Percentiles rank a stretch among this genome's conserved stretches.
phyloP scores from a whole-genome alignment of 2,888 invertebrate genomes.

The Coelogynopora nodosa region DNA sequence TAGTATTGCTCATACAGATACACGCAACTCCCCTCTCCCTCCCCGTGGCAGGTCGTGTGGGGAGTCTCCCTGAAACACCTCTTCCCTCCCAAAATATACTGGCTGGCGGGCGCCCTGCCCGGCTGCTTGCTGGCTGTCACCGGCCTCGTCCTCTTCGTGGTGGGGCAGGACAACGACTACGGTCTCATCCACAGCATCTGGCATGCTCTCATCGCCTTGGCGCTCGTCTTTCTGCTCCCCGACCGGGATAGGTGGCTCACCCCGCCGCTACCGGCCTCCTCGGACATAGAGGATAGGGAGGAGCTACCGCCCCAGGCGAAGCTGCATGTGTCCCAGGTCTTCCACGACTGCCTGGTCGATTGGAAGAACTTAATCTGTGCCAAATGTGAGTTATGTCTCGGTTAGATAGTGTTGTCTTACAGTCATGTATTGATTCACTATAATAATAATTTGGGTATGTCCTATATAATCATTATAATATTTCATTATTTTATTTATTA shows the following conservation, averaged over 20 bases:
- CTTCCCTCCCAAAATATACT: background rate
- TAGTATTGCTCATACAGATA: no score
- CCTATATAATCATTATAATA: no score
- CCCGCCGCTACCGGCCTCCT: no score
- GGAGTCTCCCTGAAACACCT: background rate
- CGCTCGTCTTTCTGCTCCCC: background rate
- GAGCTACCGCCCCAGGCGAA: background rate
- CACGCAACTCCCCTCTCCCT: no score
- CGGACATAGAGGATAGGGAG: no score
- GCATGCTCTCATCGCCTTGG: slow-evolving; percentile 18
- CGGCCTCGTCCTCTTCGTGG: background rate
- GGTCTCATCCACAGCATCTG: background rate
- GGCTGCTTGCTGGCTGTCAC: background rate
- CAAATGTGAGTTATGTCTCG: no score
- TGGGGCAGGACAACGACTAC: background rate
- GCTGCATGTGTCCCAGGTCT: background rate
- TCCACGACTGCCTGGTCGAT: background rate
- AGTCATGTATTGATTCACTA: no score
- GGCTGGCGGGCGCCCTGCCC: background rate
- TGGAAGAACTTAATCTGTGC: no score
- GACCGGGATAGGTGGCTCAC: background rate
- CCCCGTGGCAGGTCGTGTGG: background rate
- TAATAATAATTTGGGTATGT: no score
- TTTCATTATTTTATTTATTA: no score
- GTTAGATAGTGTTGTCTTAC: no score